Percentiles rank a stretch among this genome's conserved stretches.
Conservation (phyloP, 2,113 vertebrate species). For the Gallinago paraguaiae region DNA sequence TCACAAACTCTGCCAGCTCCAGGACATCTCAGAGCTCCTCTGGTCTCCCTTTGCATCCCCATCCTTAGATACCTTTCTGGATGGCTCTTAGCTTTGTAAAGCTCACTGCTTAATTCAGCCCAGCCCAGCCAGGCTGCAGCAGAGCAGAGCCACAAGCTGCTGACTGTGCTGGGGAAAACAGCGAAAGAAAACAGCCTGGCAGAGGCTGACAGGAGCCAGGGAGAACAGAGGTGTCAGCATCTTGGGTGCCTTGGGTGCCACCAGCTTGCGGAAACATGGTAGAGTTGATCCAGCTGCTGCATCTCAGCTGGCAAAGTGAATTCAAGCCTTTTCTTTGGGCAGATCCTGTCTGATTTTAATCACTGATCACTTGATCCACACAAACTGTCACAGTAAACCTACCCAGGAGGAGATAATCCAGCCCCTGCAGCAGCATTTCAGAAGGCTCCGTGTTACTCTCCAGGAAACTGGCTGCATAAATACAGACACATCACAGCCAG, state of each 20-base stretch:
- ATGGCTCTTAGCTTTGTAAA: neutral
- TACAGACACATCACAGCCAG: neutral
- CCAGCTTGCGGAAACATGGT: neutral
- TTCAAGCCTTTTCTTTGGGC: neutral
- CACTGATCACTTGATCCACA: neutral
- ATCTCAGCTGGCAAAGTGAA: neutral
- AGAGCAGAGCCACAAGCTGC: neutral
- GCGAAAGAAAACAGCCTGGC: neutral
- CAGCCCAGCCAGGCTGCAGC: neutral
- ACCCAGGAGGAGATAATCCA: neutral
- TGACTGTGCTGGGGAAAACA: neutral
- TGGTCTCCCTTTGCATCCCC: neutral
- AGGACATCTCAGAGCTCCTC: neutral
- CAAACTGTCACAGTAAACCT: neutral
- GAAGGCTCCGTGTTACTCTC: rapidly evolving
- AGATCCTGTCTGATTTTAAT: neutral
- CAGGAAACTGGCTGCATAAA: neutral
- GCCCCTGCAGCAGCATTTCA: neutral
- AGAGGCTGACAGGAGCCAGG: neutral
- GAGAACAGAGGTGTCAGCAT: neutral
- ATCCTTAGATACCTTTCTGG: neutral
- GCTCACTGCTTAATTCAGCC: neutral
- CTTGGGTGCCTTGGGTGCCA: neutral
- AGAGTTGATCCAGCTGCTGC: neutral
- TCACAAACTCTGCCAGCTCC: neutral